phyloP scores from a whole-genome alignment of 2,888 invertebrate genomes.

The Eristalinus sepulchralis region DNA sequence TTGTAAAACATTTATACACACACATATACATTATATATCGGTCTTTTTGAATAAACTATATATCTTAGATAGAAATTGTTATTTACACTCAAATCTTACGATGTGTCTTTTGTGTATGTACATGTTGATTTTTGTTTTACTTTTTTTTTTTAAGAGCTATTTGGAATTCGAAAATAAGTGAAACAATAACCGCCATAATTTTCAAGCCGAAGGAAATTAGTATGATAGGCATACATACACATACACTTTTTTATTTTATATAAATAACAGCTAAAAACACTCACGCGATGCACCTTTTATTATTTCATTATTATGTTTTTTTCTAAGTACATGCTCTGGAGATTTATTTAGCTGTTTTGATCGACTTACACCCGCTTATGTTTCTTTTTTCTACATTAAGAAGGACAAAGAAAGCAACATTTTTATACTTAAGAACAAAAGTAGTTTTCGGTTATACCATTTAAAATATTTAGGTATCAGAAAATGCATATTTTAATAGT shows the following conservation, averaged over 20 bases:
- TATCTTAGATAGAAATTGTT: slow-evolving; percentile 61
- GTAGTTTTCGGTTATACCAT: slow-evolving; percentile 8
- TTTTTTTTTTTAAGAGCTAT: slow-evolving; percentile 10
- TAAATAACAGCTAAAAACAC: not conserved
- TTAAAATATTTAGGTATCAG: slow-evolving; percentile 14
- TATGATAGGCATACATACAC: not conserved
- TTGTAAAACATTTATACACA: slow-evolving; percentile 24
- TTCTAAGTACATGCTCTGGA: slow-evolving; percentile 11
- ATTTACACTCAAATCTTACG: slow-evolving; percentile 27
- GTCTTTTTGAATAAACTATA: slow-evolving; percentile 34
- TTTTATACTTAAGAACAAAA: slow-evolving; percentile 31
- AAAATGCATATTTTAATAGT: slow-evolving; percentile 35
- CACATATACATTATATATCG: slow-evolving; percentile 14
- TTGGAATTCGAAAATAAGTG: not conserved
- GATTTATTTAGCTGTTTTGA: not conserved
- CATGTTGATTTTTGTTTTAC: not conserved
- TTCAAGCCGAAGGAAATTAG: slow-evolving; percentile 9
- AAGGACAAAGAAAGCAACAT: not conserved
- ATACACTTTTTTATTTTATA: not conserved
- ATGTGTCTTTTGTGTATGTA: slow-evolving; percentile 20
- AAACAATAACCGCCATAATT: slow-evolving; percentile 35
- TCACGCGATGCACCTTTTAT: slow-evolving; percentile 24
- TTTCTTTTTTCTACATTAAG: slow-evolving; percentile 1
- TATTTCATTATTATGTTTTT: slow-evolving; percentile 30
- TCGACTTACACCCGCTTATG: slow-evolving; percentile 20